phyloP scores from a whole-genome alignment of 2,888 invertebrate genomes.

The Camponotus fellah region DNA sequence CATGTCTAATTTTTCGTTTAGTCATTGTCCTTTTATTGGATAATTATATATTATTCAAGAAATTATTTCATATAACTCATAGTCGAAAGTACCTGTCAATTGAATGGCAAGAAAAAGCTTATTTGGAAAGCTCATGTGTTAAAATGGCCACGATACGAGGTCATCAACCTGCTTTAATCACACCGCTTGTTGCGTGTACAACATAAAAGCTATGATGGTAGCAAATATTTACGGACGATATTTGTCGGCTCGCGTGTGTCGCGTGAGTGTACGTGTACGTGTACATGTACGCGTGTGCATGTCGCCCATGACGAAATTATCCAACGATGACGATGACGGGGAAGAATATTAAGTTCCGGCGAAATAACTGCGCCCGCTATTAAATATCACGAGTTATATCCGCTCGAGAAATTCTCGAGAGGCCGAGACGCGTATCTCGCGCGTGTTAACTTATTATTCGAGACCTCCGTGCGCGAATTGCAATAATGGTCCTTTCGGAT shows the following conservation, averaged over 20 bases:
- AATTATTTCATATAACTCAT: slow-evolving; percentile 7
- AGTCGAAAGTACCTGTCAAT: slow-evolving; percentile 27
- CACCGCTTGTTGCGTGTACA: slow-evolving; percentile 55
- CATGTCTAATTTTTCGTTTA: background rate
- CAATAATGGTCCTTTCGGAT: slow-evolving; percentile 35
- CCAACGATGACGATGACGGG: slow-evolving; percentile 37
- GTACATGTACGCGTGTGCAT: slow-evolving; percentile 33
- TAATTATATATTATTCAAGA: background rate
- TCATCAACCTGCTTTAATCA: slow-evolving; percentile 49
- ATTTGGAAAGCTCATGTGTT: slow-evolving; percentile 16
- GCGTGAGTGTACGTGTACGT: background rate
- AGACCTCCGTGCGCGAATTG: slow-evolving; percentile 13
- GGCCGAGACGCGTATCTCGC: background rate
- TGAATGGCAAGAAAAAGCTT: slow-evolving; percentile 48
- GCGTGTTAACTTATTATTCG: slow-evolving; percentile 47
- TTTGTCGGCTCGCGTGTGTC: slow-evolving; percentile 39
- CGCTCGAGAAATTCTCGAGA: slow-evolving; percentile 48
- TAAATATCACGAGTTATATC: slow-evolving; percentile 48
- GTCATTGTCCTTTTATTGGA: background rate
- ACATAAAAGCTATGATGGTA: slow-evolving; percentile 43
- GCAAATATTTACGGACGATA: slow-evolving; percentile 64
- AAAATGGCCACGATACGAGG: slow-evolving; percentile 46
- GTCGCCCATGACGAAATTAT: slow-evolving; percentile 48
- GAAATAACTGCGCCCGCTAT: slow-evolving; percentile 36
- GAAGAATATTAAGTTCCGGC: slow-evolving; percentile 55